phyloP scores from a whole-genome alignment of 92 coral and sea anemone species.

The Porites cylindrica region DNA sequence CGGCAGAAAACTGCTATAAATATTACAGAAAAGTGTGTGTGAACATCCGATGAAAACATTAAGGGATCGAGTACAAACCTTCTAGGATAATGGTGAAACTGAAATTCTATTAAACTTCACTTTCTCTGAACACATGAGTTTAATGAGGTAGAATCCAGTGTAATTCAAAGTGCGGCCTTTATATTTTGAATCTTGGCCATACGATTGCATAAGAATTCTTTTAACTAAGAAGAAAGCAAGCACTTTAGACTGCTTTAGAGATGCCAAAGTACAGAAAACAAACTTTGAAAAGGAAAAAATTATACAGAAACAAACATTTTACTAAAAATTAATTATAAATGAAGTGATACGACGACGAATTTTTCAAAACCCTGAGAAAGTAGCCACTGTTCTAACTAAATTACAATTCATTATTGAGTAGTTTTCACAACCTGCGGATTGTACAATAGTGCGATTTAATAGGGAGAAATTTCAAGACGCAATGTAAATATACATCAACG shows the following conservation, averaged over 20 bases:
- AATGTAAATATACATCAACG: conserved; percentile 1
- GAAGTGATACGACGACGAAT: neutral
- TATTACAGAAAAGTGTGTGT: neutral
- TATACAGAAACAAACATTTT: conserved; percentile 3
- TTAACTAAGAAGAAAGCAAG: neutral
- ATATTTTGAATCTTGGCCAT: neutral
- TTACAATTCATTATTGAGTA: conserved; percentile 3
- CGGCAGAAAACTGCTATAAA: neutral
- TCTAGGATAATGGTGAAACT: neutral
- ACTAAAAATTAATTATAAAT: conserved; percentile 31
- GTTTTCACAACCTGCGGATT: neutral
- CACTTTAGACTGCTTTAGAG: neutral
- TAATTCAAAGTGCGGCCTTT: neutral
- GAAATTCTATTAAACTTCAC: neutral
- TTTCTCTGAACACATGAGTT: neutral
- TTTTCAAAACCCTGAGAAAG: conserved; percentile 4
- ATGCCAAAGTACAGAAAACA: conserved; percentile 17
- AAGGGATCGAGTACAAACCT: neutral
- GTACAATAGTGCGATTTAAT: conserved; percentile 1
- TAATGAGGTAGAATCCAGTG: neutral
- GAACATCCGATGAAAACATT: neutral
- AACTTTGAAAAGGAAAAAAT: neutral
- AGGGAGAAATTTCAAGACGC: conserved; percentile 6
- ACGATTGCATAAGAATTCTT: neutral
- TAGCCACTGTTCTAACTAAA: neutral